Evolutionary conservation across 2,797 vertebrate genomes (phyloP).

Genomic region (Crypturellus tataupa): DNA sequence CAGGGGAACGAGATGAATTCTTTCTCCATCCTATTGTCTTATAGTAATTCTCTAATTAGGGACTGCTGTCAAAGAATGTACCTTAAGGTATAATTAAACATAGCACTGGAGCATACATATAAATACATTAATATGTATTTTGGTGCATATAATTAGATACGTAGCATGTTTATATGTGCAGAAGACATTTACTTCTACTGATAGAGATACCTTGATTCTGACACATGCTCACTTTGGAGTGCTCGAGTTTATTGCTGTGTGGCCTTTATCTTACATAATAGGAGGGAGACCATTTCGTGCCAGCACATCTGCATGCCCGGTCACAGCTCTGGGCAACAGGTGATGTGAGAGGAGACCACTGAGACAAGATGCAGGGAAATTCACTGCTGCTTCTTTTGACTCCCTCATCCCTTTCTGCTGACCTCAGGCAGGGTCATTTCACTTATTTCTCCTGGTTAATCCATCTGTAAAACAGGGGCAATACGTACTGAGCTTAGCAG

Average conservation of each 20-base stretch:
- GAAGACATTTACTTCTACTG: background rate
- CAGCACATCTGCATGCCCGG: background rate
- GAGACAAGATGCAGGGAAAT: background rate
- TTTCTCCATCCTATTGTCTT: background rate
- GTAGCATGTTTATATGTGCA: fast-evolving
- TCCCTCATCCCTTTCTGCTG: background rate
- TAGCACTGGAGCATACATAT: background rate
- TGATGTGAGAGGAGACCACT: fast-evolving
- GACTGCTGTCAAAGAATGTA: background rate
- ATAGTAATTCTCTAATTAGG: background rate
- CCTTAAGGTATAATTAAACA: background rate
- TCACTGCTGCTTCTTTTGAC: background rate
- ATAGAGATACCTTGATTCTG: background rate
- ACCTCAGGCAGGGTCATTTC: background rate
- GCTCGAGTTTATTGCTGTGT: background rate
- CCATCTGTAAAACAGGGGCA: background rate
- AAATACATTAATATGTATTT: background rate
- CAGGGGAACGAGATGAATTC: fast-evolving
- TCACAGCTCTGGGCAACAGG: background rate
- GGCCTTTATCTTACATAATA: background rate
- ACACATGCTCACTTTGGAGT: background rate
- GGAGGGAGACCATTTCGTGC: background rate
- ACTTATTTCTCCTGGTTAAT: background rate
- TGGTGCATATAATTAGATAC: background rate
- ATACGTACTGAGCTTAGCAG: background rate